phyloP scores from a whole-genome alignment of 2,113 vertebrate genomes.

The Epinephelus cyanopodus region DNA sequence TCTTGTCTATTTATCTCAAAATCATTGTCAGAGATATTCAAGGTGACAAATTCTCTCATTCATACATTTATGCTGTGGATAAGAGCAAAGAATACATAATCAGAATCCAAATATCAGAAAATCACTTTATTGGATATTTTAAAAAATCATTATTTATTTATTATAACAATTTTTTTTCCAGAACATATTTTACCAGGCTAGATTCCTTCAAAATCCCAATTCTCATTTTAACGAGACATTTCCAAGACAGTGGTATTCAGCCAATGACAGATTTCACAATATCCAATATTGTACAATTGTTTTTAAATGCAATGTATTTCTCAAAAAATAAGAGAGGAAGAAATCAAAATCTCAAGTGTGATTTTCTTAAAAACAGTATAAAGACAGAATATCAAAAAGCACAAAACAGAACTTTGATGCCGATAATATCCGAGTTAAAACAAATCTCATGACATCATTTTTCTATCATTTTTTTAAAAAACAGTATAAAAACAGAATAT shows the following conservation, averaged over 20 bases:
- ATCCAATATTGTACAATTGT: background rate
- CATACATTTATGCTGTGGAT: background rate
- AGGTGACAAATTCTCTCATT: background rate
- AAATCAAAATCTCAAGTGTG: background rate
- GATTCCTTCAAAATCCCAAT: background rate
- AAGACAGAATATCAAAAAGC: background rate
- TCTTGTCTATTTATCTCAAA: too few species aligned
- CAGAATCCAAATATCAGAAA: background rate
- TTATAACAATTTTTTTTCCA: background rate
- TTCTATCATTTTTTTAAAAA: too few species aligned
- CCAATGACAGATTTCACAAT: background rate
- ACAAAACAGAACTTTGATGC: background rate
- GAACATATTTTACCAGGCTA: background rate
- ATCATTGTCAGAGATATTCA: background rate
- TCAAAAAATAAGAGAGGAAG: background rate
- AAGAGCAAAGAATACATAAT: background rate
- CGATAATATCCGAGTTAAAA: too few species aligned
- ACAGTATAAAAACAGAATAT: background rate
- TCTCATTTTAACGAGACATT: background rate
- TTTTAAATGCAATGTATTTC: background rate
- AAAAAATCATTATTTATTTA: background rate
- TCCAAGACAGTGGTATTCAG: background rate
- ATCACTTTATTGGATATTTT: background rate
- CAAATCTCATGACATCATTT: too few species aligned
- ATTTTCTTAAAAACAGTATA: background rate